Conservation (phyloP, 2,113 vertebrate genomes). For the Ammodytes dubius region DNA sequence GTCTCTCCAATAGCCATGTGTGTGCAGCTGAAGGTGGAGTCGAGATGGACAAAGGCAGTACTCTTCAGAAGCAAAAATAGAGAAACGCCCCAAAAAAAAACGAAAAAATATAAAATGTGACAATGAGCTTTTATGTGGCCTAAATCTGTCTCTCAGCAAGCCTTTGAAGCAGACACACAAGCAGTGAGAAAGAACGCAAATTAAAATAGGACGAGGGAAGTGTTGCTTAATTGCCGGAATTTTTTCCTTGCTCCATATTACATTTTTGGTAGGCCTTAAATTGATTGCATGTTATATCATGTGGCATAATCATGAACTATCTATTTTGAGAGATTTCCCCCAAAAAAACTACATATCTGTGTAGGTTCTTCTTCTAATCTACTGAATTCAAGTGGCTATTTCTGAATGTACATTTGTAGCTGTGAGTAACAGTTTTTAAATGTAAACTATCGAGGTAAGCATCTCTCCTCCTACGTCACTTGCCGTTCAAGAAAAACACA, state of each 20-base stretch:
- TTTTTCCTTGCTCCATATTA: not conserved
- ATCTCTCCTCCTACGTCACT: not conserved
- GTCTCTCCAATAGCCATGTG: conserved; percentile 25
- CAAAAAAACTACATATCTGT: not conserved
- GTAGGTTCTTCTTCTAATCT: not conserved
- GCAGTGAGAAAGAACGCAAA: not conserved
- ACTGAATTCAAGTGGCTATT: conserved; percentile 5
- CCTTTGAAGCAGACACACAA: conserved; percentile 47
- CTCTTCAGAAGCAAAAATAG: conserved; percentile 21
- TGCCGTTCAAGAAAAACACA: conserved; percentile 3
- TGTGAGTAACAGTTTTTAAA: not conserved
- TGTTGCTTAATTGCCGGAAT: not conserved
- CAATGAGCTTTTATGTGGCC: conserved; percentile 30
- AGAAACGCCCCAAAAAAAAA: not conserved
- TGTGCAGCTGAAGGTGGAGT: conserved; percentile 25
- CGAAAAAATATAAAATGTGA: not conserved
- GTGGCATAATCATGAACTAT: not conserved
- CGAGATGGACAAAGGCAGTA: not conserved
- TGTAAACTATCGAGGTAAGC: not conserved
- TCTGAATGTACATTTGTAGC: not conserved
- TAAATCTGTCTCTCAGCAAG: conserved; percentile 28
- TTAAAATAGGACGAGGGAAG: conserved; percentile 14
- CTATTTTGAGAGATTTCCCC: not conserved
- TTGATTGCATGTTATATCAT: not conserved
- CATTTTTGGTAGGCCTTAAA: not conserved